Base-by-base conservation (phyloP, 1,140 invertebrate species). In the Meloidogyne floridensis region DNA sequence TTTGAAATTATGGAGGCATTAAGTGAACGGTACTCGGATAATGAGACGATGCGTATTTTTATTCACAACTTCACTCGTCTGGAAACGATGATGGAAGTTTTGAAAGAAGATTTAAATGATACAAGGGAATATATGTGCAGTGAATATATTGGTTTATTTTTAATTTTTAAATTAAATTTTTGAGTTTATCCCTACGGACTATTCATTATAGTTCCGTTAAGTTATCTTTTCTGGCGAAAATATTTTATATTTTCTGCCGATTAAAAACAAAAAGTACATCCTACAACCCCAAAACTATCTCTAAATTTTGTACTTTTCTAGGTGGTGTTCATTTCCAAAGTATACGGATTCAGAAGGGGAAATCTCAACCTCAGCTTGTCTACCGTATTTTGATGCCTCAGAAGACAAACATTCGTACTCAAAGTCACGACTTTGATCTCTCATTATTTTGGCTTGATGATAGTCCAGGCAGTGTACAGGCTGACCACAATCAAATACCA, bases 381-480 rank as follows among this genome's bases (percentile, higher is more conserved):
- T 86, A 86, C 74, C 79, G 81, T n/a, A 78, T 87, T 69, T 51
- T 82, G 11, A 8, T 86, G 9, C 86, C 82, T 8, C 72, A 75
- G 42, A 18, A n/a, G 32, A 32, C 32, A 32, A 32, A 32, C n/a
- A 47, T 6, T 47, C 4, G 47, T 6, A 47, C 7, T 47, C 74
- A 65, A 53, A 11, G 47, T 4, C 47, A 59, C 3, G 47, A 82
- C 5, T 87, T 86, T 86, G 15, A 82, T 53, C 56, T 87, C 6
- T 20, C 51, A 53, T 51, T 73, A 47, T 86, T 86, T 54, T 86
- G 85, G 85, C 84, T 73, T 10, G 86, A 87, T 18, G 84, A 87
- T 54, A 86, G 80, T 51, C 85, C 85, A 3, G 78, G 82, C 10
- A 74, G 59, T 53, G 56, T 82, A 43, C 59, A 70, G 11, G 42